These are phyloP conservation scores for Apteryx owenii DNA, from an alignment of 2,113 vertebrate genomes.

Conservation along the genomic window DNA sequence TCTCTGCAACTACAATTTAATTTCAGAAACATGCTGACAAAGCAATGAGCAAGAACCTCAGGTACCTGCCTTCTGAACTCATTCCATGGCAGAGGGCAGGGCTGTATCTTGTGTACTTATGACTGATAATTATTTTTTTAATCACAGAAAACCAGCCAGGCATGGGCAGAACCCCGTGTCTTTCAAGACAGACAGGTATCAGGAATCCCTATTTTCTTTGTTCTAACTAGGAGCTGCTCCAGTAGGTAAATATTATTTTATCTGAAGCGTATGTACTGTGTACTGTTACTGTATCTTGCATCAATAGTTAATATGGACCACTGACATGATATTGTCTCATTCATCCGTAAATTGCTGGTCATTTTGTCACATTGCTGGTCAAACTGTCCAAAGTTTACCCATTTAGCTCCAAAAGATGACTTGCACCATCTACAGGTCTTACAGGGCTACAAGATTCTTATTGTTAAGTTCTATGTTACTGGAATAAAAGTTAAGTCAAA, in stretches of 20 bases:
- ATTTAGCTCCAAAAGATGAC: neutral
- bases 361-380: neutral
- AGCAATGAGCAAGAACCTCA: neutral
- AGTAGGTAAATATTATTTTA: neutral
- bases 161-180: neutral
- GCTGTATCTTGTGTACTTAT: neutral
- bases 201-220: neutral
- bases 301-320: neutral
- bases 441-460: neutral
- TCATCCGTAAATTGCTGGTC: neutral
- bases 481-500: neutral
- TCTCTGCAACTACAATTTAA: neutral
- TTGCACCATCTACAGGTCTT: slow-evolving; percentile 59
- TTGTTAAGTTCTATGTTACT: neutral
- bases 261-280: neutral
- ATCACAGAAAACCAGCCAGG: neutral
- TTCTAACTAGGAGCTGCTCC: neutral
- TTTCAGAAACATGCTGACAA: slow-evolving; percentile 30
- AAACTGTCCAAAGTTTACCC: neutral
- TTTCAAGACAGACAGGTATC: neutral
- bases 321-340: neutral
- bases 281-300: neutral
- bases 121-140: neutral
- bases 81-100: neutral
- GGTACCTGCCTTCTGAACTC: neutral